Conservation (phyloP, 2,113 vertebrate species). For the Meles meles region DNA sequence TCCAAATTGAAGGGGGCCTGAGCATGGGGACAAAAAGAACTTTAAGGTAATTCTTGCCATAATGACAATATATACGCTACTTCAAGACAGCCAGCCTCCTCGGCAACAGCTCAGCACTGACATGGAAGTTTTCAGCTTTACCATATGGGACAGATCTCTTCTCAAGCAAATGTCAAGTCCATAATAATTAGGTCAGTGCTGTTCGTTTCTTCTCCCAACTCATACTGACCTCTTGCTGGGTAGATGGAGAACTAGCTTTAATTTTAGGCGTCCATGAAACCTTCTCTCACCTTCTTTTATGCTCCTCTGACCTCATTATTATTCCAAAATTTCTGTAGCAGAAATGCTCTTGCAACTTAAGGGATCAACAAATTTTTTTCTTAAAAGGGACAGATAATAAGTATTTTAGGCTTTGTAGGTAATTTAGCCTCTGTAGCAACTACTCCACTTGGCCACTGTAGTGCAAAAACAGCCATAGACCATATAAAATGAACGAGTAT, state of each 20-base stretch:
- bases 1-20: background rate
- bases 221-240: background rate
- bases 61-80: background rate
- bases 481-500: background rate
- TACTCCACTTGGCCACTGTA: background rate
- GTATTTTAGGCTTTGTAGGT: background rate
- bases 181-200: background rate
- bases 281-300: background rate
- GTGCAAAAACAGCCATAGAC: background rate
- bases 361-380: background rate
- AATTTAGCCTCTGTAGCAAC: background rate
- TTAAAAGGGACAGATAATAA: background rate
- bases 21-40: background rate
- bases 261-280: background rate
- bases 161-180: constrained; percentile 25
- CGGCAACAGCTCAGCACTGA: background rate
- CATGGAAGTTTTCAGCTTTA: background rate
- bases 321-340: background rate
- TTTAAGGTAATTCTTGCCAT: background rate
- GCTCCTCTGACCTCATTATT: background rate
- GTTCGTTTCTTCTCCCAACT: background rate
- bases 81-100: background rate
- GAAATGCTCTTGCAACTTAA: background rate
- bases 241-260: background rate
- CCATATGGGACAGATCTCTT: background rate